Percentiles rank a stretch among this genome's conserved stretches.
phyloP scores from a whole-genome alignment of 1,140 invertebrate species.

The Drosophila repleta region DNA sequence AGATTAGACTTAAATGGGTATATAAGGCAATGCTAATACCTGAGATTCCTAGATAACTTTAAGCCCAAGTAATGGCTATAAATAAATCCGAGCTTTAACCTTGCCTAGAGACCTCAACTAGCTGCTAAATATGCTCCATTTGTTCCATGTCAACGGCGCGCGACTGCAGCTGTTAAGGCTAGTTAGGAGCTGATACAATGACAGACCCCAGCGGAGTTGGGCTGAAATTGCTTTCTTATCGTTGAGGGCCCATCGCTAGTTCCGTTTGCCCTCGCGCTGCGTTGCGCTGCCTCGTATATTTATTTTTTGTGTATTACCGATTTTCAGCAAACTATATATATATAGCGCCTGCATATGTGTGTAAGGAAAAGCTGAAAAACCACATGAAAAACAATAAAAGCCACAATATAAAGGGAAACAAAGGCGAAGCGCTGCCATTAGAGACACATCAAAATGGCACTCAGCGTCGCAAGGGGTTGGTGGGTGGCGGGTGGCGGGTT shows the following conservation, averaged over 20 bases:
- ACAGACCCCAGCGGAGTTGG: slow-evolving; percentile 17
- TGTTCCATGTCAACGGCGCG: background rate
- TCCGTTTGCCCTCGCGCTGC: slow-evolving; percentile 15
- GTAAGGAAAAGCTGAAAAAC: slow-evolving; percentile 45
- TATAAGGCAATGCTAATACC: too few species aligned
- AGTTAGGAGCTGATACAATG: slow-evolving; percentile 1
- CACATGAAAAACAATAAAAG: slow-evolving; percentile 54
- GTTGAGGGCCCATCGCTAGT: slow-evolving; percentile 31
- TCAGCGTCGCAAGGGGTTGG: slow-evolving; percentile 36
- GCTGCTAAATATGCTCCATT: background rate
- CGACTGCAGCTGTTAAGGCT: background rate
- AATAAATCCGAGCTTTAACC: too few species aligned
- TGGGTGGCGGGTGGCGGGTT: background rate
- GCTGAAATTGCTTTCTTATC: slow-evolving; percentile 40
- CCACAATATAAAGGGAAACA: slow-evolving; percentile 59
- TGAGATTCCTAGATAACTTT: too few species aligned
- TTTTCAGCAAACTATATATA: slow-evolving; percentile 23
- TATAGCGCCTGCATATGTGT: background rate
- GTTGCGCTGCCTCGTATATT: background rate
- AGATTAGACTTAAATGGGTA: too few species aligned
- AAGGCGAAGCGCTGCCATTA: slow-evolving; percentile 72
- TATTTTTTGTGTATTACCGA: slow-evolving; percentile 25
- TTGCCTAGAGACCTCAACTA: too few species aligned
- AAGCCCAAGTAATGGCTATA: too few species aligned
- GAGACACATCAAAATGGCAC: slow-evolving; percentile 81